These are phyloP conservation scores for Philantomba maxwellii DNA, from an alignment of 2,113 vertebrate species.

Conservation along the genomic window DNA sequence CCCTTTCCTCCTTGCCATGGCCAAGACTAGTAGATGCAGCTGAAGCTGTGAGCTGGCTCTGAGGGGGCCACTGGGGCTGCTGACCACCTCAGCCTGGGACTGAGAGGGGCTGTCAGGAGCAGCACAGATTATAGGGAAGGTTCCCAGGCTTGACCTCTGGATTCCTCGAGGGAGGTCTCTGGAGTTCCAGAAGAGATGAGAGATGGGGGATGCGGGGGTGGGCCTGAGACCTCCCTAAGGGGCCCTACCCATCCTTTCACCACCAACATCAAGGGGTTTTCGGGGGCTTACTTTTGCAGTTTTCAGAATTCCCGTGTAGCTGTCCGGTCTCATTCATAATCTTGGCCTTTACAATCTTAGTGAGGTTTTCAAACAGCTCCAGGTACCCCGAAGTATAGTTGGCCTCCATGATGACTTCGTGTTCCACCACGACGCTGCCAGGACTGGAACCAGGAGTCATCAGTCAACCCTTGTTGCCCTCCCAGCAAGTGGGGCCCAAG, in stretches of 20 bases:
- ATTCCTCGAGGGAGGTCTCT: background rate
- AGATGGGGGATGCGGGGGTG: accelerated
- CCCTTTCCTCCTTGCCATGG: background rate
- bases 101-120: background rate
- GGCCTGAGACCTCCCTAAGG: background rate
- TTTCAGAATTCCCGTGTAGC: accelerated
- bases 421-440: constrained; percentile 7
- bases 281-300: background rate
- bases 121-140: background rate
- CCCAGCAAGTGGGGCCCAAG: background rate
- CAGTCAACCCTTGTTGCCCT: background rate
- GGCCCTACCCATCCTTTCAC: background rate
- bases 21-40: background rate
- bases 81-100: background rate
- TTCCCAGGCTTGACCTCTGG: background rate
- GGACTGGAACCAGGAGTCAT: background rate
- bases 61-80: background rate
- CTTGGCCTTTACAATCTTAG: background rate
- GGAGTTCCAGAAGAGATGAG: background rate
- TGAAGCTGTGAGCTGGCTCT: background rate
- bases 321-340: background rate
- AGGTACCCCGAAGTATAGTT: background rate
- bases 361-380: background rate
- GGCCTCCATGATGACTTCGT: background rate
- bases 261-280: background rate